A percentile compares a stretch with the other conserved stretches of the same genome.
Evolutionary conservation across 2,113 vertebrate species (phyloP).

Genomic region (Apaloderma vittatum): DNA sequence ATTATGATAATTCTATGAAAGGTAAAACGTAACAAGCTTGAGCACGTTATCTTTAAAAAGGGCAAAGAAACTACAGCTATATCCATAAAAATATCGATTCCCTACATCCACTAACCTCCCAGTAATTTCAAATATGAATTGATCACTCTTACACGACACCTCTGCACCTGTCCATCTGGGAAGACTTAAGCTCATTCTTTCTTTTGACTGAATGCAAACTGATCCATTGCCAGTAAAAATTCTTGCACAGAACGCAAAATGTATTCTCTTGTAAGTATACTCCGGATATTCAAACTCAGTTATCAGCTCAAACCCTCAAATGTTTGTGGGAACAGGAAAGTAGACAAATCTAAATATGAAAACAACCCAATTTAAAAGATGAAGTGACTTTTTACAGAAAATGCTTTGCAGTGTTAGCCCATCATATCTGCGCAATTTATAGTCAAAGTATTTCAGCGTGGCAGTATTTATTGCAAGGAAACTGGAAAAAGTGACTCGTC

Average conservation of each 20-base stretch:
- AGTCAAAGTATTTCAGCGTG: neutral
- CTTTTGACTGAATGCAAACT: neutral
- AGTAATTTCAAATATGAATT: neutral
- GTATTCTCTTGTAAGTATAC: neutral
- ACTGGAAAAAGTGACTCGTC: slow-evolving; percentile 54
- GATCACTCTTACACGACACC: neutral
- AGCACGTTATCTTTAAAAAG: neutral
- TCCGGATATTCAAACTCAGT: neutral
- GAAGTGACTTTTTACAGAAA: neutral
- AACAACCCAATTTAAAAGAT: neutral
- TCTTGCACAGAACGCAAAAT: neutral
- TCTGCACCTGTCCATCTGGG: neutral
- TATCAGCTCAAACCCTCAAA: neutral
- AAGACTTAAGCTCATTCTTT: neutral
- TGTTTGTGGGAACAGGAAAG: neutral
- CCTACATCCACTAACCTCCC: neutral
- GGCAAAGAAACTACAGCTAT: neutral
- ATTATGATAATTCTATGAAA: neutral
- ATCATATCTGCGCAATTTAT: neutral
- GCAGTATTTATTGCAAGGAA: neutral
- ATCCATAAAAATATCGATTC: neutral
- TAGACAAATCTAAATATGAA: neutral
- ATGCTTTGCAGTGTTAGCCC: neutral
- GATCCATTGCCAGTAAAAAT: neutral
- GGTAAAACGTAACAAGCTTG: neutral